Evolutionary conservation across 1,140 invertebrate species (phyloP).

Genomic region (Hypothenemus hampei): DNA sequence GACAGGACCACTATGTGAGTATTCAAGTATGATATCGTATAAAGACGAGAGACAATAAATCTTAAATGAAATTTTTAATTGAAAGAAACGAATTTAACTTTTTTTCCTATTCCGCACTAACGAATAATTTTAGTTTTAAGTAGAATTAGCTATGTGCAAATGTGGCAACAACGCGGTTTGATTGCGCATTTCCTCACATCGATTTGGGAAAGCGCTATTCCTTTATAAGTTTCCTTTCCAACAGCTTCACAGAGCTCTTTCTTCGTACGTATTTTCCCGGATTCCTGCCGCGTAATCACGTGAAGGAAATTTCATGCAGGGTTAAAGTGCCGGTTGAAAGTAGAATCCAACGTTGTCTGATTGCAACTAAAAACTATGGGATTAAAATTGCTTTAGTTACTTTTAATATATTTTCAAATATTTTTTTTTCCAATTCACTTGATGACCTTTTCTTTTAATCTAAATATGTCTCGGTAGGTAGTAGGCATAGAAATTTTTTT

Average conservation of each 20-base stretch:
- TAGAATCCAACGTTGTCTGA: not conserved
- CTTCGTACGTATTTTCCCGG: no score
- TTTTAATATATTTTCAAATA: no score
- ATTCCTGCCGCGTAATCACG: no score
- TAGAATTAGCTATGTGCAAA: not conserved
- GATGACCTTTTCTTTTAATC: no score
- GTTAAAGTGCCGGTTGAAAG: not conserved
- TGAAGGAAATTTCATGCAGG: no score
- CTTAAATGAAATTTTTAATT: not conserved
- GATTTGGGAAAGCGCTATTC: slow-evolving; percentile 3
- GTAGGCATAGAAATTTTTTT: no score
- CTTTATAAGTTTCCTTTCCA: not conserved
- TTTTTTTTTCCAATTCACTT: no score
- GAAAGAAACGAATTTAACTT: not conserved
- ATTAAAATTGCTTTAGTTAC: no score
- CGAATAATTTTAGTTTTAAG: slow-evolving; percentile 5
- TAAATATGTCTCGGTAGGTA: no score
- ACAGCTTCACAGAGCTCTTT: not conserved
- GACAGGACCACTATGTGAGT: slow-evolving; percentile 50
- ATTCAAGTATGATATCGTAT: slow-evolving; percentile 20
- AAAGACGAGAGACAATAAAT: no score
- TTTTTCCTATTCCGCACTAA: slow-evolving; percentile 11
- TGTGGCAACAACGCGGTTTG: slow-evolving; percentile 7
- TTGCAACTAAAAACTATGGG: no score
- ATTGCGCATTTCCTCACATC: slow-evolving; percentile 21